These are phyloP conservation scores for Anhinga rufa DNA, from an alignment of 2,113 vertebrate genomes.

Conservation along the genomic window DNA sequence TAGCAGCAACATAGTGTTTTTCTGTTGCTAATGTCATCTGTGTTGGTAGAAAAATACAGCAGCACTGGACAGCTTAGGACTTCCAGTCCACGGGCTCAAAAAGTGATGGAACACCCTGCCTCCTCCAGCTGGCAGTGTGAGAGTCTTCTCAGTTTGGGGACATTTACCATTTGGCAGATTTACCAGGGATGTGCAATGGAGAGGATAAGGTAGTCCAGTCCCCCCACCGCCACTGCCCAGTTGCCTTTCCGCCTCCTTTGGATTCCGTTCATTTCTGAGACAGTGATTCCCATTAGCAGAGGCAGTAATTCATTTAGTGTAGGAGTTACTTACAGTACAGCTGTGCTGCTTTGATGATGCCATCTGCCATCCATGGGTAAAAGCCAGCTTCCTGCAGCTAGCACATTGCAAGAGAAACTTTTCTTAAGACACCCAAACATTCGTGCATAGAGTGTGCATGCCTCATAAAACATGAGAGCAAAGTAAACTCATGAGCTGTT, in stretches of 20 bases:
- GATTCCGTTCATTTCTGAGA: background rate
- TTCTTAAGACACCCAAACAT: background rate
- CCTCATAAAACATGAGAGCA: background rate
- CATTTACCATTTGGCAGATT: background rate
- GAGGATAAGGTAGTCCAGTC: background rate
- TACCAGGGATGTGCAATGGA: background rate
- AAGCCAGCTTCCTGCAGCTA: background rate
- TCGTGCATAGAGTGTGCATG: rapidly evolving
- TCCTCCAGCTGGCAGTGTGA: background rate
- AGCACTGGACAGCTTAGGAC: background rate
- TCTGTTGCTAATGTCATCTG: background rate
- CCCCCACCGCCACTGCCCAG: background rate
- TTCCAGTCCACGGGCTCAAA: background rate
- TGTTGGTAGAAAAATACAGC: background rate
- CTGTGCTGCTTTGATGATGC: constrained; percentile 44
- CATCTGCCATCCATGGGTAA: constrained; percentile 31
- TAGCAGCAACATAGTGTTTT: background rate
- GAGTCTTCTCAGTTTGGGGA: background rate
- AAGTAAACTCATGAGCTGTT: background rate
- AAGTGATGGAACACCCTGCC: background rate
- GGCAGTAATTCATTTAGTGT: background rate
- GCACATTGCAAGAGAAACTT: background rate
- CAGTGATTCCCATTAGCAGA: background rate
- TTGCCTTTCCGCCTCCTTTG: background rate
- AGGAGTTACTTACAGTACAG: constrained; percentile 42